Base-by-base conservation (phyloP, 2,113 vertebrate genomes). In the Barnardius zonarius region DNA sequence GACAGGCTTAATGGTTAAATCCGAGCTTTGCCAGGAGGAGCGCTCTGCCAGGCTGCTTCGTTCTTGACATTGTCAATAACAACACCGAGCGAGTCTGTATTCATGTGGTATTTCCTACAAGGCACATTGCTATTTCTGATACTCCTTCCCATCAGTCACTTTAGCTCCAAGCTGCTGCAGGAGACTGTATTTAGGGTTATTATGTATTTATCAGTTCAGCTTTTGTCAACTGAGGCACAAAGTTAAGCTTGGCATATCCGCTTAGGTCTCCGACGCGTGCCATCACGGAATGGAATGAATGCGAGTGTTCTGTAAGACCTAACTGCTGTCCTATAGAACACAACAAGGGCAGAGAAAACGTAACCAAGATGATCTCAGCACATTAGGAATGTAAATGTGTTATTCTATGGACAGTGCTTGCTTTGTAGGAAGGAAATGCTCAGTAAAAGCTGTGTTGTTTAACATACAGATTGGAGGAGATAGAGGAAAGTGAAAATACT, bases 141-240 rank as follows among this genome's bases (percentile, higher is more conserved):
- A 1, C 31, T 89, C 89, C 77, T 77, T 93, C 85, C 81, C 74
- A 90, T 93, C 83, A 17, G 88, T 93, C 92, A 76, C 86, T 94
- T 82, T 16, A 93, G 93, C 87, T 97, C 90, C 95, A 83, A 94
- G 96, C 92, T 96, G 95, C 93, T 95, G 86, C 97, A 83, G 82
- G 17, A 76, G 62, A 69, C 69, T 25, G 70, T 46, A 72, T 86
- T 86, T 93, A 89, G 31, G 22, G 61, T 59, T 59, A 59, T 24
- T 35, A 59, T 59, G 14, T 59, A 35, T 59, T 59, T 59, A 59
- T 59, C 22, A 79, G 63, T 59, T 80, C 61, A 92, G 86, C 83
- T 97, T 97, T 95, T 96, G 96, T 90, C 96, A 97, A 67, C 80
- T 76, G 83, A 95, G 96, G 96, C 87, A 95, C 95, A 85, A 90